These are phyloP conservation scores for Meloidogyne exigua DNA, from an alignment of 1,140 invertebrate species.

Conservation along the genomic window DNA sequence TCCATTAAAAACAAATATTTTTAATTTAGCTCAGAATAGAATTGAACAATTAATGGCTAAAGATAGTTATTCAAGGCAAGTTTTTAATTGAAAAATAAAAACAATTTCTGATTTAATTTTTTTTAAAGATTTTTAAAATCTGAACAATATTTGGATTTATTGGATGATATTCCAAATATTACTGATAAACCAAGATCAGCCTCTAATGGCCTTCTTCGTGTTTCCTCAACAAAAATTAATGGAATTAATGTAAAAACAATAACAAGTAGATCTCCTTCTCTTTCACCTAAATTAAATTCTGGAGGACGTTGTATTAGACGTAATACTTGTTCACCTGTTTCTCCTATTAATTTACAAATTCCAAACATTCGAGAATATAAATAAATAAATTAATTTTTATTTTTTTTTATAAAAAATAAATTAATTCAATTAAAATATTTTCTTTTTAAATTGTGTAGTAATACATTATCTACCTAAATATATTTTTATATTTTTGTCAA, in stretches of 20 bases:
- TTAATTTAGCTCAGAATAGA: constrained; percentile 42
- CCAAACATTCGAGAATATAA: constrained; percentile 19
- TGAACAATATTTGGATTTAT: constrained; percentile 34
- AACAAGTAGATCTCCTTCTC: constrained; percentile 10
- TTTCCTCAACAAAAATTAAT: neutral
- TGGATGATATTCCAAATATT: constrained; percentile 23
- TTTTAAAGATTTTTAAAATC: constrained; percentile 49
- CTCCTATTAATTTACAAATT: constrained; percentile 14
- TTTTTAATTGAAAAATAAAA: neutral
- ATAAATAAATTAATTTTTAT: neutral
- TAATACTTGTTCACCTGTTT: constrained; percentile 19
- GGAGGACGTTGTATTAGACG: neutral
- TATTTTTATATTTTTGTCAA: too few species aligned
- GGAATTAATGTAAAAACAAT: neutral
- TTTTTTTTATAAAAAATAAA: neutral
- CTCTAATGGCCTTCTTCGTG: constrained; percentile 3
- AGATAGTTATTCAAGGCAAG: constrained; percentile 28
- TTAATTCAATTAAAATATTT: too few species aligned
- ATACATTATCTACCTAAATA: too few species aligned
- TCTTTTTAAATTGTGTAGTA: too few species aligned
- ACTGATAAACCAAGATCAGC: neutral
- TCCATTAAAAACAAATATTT: constrained; percentile 37
- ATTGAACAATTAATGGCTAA: constrained; percentile 54
- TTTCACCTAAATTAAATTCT: constrained; percentile 13
- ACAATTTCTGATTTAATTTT: neutral